Evolutionary conservation across 2,888 invertebrate species (phyloP).

Genomic region (Ischnura elegans): DNA sequence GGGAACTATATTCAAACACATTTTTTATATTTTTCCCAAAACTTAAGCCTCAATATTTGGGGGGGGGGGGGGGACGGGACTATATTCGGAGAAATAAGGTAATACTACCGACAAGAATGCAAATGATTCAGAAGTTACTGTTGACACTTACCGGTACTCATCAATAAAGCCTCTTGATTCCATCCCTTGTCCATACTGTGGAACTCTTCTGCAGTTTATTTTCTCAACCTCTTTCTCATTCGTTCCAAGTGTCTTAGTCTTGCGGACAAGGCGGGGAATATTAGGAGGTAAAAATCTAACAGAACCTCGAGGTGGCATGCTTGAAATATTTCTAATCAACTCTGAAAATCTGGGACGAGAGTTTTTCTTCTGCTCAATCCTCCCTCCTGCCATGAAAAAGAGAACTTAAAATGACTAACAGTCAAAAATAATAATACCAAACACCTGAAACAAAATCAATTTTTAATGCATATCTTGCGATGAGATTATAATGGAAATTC

Average conservation of each 20-base stretch:
- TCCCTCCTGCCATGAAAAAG: neutral
- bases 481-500: too few species aligned
- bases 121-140: neutral
- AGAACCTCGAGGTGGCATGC: slow-evolving; percentile 24
- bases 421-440: neutral
- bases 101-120: too few species aligned
- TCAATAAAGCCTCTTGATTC: slow-evolving; percentile 40
- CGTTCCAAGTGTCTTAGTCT: slow-evolving; percentile 20
- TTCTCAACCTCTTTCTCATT: slow-evolving; percentile 32
- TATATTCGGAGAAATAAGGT: too few species aligned
- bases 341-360: slow-evolving; percentile 7
- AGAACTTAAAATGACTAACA: neutral
- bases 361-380: slow-evolving; percentile 45
- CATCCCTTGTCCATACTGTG: slow-evolving; percentile 52
- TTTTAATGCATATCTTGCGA: too few species aligned
- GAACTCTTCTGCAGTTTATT: slow-evolving; percentile 40
- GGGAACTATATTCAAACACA: too few species aligned
- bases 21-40: too few species aligned
- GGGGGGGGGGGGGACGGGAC: too few species aligned
- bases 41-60: too few species aligned
- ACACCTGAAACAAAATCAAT: neutral
- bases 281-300: slow-evolving; percentile 28
- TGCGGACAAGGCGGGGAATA: slow-evolving; percentile 30
- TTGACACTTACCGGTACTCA: slow-evolving; percentile 39
- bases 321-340: neutral